Evolutionary conservation across 2,888 invertebrate species (phyloP).

Genomic region (Anoplius nigerrimus): DNA sequence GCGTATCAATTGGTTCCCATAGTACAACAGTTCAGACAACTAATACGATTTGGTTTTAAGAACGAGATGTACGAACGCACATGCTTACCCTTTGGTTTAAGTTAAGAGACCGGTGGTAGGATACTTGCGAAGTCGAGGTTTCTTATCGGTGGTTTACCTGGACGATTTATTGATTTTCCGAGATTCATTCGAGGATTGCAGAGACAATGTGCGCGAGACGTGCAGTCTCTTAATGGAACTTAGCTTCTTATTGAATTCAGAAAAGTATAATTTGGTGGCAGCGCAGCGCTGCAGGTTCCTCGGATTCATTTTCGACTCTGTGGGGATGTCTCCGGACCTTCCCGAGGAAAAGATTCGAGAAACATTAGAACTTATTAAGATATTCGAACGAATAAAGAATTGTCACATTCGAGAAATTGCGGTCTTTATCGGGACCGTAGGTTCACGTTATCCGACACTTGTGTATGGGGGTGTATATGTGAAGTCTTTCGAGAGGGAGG

Average conservation of each 20-base stretch:
- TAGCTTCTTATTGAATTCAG: conserved; percentile 9
- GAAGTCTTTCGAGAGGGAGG: conserved; percentile 12
- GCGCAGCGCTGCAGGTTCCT: conserved; percentile 10
- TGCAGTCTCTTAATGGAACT: background rate
- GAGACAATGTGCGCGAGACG: background rate
- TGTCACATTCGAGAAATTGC: conserved; percentile 21
- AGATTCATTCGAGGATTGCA: background rate
- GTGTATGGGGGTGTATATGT: conserved; percentile 9
- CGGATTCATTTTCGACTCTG: conserved; percentile 16
- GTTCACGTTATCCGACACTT: conserved; percentile 2
- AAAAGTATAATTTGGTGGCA: conserved; percentile 7
- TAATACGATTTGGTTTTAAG: conserved; percentile 27
- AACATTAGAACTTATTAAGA: background rate
- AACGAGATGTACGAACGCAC: conserved; percentile 25
- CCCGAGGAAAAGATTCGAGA: background rate
- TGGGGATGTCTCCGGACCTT: conserved; percentile 7
- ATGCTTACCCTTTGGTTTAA: conserved; percentile 12
- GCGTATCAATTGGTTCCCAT: conserved; percentile 37
- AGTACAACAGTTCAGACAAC: conserved; percentile 22
- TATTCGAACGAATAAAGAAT: background rate
- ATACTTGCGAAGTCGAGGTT: background rate
- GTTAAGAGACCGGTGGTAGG: conserved; percentile 4
- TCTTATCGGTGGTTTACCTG: conserved; percentile 15
- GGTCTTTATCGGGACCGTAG: background rate
- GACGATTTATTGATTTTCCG: conserved; percentile 15